phyloP scores from a whole-genome alignment of 2,797 vertebrate genomes.

The Petrocephalus schoutedeni region DNA sequence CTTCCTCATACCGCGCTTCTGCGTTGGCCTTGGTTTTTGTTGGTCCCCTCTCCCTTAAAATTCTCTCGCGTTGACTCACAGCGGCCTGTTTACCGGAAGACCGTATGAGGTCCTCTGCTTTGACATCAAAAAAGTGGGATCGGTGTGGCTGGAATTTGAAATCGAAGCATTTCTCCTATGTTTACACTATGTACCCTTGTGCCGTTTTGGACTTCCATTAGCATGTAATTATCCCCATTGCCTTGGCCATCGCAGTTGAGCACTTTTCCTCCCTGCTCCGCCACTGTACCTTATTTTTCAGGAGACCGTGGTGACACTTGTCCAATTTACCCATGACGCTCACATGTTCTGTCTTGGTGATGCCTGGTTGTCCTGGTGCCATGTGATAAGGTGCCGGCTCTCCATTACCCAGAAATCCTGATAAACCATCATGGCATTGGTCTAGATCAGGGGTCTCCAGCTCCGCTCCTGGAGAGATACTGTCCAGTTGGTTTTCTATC shows the following conservation, averaged over 20 bases:
- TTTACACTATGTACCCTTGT: background rate
- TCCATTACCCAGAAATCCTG: conserved; percentile 62
- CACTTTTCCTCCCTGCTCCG: background rate
- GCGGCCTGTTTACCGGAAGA: background rate
- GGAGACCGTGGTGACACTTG: background rate
- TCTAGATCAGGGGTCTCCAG: too few relatives aligned
- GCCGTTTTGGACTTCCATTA: background rate
- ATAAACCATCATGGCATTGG: conserved; percentile 60
- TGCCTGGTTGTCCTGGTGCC: background rate
- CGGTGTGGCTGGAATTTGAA: background rate
- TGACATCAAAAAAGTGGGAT: background rate
- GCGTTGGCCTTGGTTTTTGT: background rate
- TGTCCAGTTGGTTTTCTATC: too few relatives aligned
- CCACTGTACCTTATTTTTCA: background rate
- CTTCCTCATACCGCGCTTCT: conserved; percentile 64
- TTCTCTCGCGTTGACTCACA: conserved; percentile 20
- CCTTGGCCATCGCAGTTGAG: background rate
- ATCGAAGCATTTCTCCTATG: background rate
- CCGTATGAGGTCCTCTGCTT: conserved; percentile 22
- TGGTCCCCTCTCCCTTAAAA: background rate
- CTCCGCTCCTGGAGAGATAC: too few relatives aligned
- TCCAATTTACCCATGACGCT: conserved; percentile 27
- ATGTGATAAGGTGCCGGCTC: background rate
- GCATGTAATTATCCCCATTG: background rate
- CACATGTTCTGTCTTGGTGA: background rate